Percentiles rank a stretch among this genome's conserved stretches.
Conservation (phyloP, 1,140 invertebrate species). For the Oncopodura yosiiana region DNA sequence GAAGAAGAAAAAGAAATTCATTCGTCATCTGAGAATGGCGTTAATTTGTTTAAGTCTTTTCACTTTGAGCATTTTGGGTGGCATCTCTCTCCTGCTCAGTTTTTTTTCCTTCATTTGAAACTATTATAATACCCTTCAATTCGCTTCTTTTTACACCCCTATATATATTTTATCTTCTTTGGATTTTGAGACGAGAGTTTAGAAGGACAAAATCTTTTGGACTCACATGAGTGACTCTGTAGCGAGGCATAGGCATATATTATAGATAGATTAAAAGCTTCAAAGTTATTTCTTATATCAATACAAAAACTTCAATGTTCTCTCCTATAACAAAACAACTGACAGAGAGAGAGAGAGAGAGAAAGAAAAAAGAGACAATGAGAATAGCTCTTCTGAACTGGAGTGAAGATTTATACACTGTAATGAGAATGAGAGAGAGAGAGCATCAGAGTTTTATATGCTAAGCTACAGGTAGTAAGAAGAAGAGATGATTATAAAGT, state of each 20-base stretch:
- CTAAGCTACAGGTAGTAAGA: too few species aligned
- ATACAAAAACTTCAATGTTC: background rate
- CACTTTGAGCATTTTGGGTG: slow-evolving; percentile 27
- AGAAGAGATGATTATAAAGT: too few species aligned
- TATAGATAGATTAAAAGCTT: background rate
- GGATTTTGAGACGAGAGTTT: background rate
- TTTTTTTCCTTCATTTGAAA: background rate
- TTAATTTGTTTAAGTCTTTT: slow-evolving; percentile 35
- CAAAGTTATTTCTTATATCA: slow-evolving; percentile 4
- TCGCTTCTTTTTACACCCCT: background rate
- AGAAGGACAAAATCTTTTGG: slow-evolving; percentile 10
- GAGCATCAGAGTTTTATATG: too few species aligned
- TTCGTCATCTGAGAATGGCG: slow-evolving; percentile 35
- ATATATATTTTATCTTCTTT: background rate
- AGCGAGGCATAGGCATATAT: background rate
- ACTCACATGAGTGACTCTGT: slow-evolving; percentile 10
- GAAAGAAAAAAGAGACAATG: background rate
- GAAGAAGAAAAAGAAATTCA: slow-evolving; percentile 31
- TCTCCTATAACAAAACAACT: slow-evolving; percentile 8
- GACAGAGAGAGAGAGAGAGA: background rate
- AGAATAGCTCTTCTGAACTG: slow-evolving; percentile 17
- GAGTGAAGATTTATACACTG: too few species aligned
- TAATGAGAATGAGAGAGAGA: too few species aligned
- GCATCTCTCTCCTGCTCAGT: slow-evolving; percentile 17
- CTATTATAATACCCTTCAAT: too few species aligned